Evolutionary conservation across 2,797 vertebrate species (phyloP).

Genomic region (Euthynnus affinis): DNA sequence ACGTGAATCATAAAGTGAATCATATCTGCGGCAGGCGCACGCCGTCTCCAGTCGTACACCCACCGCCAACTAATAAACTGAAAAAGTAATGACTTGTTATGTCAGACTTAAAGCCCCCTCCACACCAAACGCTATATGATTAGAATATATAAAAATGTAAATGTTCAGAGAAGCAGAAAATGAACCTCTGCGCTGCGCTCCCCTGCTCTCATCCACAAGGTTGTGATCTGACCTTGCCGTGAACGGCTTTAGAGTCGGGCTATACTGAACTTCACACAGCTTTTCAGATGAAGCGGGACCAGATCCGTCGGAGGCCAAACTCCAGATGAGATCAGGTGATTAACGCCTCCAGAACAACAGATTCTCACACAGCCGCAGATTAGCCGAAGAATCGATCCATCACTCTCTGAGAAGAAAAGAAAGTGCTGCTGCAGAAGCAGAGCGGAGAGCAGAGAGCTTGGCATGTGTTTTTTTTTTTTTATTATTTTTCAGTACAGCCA

Average conservation of each 20-base stretch:
- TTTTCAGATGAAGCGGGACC: slow-evolving; percentile 43
- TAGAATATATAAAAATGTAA: too few species aligned
- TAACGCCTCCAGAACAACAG: not conserved
- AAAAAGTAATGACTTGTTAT: not conserved
- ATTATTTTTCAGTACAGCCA: not conserved
- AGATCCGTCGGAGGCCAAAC: slow-evolving; percentile 40
- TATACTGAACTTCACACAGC: slow-evolving; percentile 28
- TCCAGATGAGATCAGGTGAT: slow-evolving; percentile 41
- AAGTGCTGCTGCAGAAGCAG: not conserved
- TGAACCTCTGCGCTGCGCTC: not conserved
- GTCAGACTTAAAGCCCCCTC: not conserved
- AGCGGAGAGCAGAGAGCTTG: slow-evolving; percentile 21
- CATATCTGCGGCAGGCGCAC: too few species aligned
- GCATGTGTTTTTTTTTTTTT: too few species aligned
- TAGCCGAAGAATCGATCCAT: slow-evolving; percentile 9
- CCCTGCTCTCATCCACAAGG: not conserved
- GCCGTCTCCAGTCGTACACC: too few species aligned
- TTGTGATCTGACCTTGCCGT: not conserved
- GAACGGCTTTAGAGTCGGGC: not conserved
- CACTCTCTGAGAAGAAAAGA: not conserved
- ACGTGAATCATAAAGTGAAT: too few species aligned
- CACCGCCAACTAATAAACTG: too few species aligned
- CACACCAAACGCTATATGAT: not conserved
- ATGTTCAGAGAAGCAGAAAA: not conserved
- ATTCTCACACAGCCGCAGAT: slow-evolving; percentile 23